Base-by-base conservation (phyloP, 2,888 invertebrate species). In the Amblyjoppa proteus region DNA sequence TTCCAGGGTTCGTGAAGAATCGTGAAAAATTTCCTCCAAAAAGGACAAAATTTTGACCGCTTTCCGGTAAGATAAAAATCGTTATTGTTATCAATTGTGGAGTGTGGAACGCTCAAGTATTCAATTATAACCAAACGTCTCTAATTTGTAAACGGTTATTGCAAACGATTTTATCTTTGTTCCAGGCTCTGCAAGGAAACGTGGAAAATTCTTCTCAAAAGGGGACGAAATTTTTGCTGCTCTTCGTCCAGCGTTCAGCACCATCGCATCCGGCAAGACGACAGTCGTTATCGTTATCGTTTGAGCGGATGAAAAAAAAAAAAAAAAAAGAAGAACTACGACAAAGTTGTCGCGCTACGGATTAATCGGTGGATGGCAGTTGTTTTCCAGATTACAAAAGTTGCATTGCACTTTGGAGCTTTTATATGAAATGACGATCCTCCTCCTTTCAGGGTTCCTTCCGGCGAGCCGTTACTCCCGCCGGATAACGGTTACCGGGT, bases 361-460 rank as follows among this genome's bases (percentile, higher is more conserved):
- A 61, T 31, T 61, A 61, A 61, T 61, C 28, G n/a, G 31, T 31
- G 25, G 16, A 31, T 61, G 16, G 61, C 16, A 3, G 61, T 61
- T 61, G 61, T 61, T 61, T 61, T 31, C 61, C 16, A 31, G 16
- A 31, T 31, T 61, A 61, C 5, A 61, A 61, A 61, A 61, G 31
- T 61, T 61, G 28, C n/a, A 53, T 20, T 53, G 53, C 53, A 53
- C 53, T 53, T 53, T 53, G 20, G 20, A 53, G 53, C 53, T 53
- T 53, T 9, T 53, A 20, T 53, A 31, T 34, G 16, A 61, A 61
- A 61, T 16, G 16, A 61, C 4, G 61, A 61, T 61, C 11, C 28
- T 34, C 13, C 16, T 16, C 28, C 61, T 61, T 31, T 61, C 34
- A 34, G 34, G 11, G 61, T 28, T 7, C 28, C 9, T 28, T 16